Base-by-base conservation (phyloP, 2,113 vertebrate genomes). In the Clarias gariepinus region DNA sequence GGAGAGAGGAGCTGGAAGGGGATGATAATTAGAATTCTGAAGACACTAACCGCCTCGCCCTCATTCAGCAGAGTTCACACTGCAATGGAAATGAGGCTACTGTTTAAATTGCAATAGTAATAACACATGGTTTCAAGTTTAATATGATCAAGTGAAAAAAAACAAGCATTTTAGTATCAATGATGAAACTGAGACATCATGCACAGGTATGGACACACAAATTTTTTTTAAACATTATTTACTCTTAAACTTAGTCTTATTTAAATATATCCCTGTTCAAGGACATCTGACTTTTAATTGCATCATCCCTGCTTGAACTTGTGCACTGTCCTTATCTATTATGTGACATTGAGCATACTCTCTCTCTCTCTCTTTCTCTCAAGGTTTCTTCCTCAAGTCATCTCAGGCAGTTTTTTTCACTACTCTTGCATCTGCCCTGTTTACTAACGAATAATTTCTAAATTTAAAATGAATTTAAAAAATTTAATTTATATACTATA, bases 1-100 rank as follows among this genome's bases (percentile, higher is more conserved):
- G 76, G 74, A 36, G 28, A 68, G 23, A 79, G 63, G 36, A 33
- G 47, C 84, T 23, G 52, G 47, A 85, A 66, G 61, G 63, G 57
- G 47, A 68, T 2, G 30, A 77, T 85, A 47, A 77, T 85, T 80
- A 58, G 28, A 55, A 85, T 85, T 85, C 76, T 36, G 60, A 28
- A 85, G 60, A 69, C 84, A 57, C 47, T 13, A 30, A 30, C 47
- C 6, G 60, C 61, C 19, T 64, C 19, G 8, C 16, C 71, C 58
- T 60, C 73, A 64, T 85, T 85, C 52, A 28, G 52, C 28, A 68
- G 74, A 28, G 30, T 66, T 79, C 84, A 85, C 60, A 80, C n/a
- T 18, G 60, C 28, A 66, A 12, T n/a, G 74, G 47, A 63, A 36
- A 79, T 30, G 76, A 57, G 84, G 74, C 23, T 41, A 80, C 41